Evolutionary conservation across 2,888 invertebrate genomes (phyloP).

Genomic region (Sinopyrophorus schimmeli): DNA sequence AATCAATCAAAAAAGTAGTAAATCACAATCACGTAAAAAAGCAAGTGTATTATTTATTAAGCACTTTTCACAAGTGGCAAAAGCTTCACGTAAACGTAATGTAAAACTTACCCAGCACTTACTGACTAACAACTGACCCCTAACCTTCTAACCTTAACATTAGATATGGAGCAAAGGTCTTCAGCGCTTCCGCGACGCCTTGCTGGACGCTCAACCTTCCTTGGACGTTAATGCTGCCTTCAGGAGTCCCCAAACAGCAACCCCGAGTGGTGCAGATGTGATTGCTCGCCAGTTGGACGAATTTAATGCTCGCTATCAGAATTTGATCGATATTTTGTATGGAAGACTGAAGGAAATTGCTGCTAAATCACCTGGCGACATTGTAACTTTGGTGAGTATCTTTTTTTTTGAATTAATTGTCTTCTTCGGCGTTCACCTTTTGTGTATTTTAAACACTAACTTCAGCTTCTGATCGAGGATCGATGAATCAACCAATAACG

Average conservation of each 20-base stretch:
- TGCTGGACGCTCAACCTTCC: slow-evolving; percentile 82
- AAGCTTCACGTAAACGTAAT: slow-evolving; percentile 28
- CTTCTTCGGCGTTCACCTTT: too few species aligned
- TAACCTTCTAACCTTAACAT: slow-evolving; percentile 57
- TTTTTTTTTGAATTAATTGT: too few species aligned
- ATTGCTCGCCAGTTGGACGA: slow-evolving; percentile 79
- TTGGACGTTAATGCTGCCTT: slow-evolving; percentile 62
- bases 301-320: slow-evolving; percentile 78
- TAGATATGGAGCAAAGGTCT: slow-evolving; percentile 88
- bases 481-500: too few species aligned
- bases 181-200: slow-evolving; percentile 79
- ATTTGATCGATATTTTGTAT: slow-evolving; percentile 69
- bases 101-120: slow-evolving; percentile 47
- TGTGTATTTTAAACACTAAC: too few species aligned
- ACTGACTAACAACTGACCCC: slow-evolving; percentile 61
- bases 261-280: slow-evolving; percentile 66
- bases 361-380: slow-evolving; percentile 70
- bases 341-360: slow-evolving; percentile 70
- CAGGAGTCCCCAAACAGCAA: slow-evolving; percentile 50
- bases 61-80: slow-evolving; percentile 13
- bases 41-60: slow-evolving; percentile 12
- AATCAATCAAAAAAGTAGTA: too few species aligned
- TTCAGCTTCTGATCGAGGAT: too few species aligned
- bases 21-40: too few species aligned
- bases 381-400: slow-evolving; percentile 73